phyloP scores from a whole-genome alignment of 92 coral and sea anemone species.

The Zoanthus sociatus region DNA sequence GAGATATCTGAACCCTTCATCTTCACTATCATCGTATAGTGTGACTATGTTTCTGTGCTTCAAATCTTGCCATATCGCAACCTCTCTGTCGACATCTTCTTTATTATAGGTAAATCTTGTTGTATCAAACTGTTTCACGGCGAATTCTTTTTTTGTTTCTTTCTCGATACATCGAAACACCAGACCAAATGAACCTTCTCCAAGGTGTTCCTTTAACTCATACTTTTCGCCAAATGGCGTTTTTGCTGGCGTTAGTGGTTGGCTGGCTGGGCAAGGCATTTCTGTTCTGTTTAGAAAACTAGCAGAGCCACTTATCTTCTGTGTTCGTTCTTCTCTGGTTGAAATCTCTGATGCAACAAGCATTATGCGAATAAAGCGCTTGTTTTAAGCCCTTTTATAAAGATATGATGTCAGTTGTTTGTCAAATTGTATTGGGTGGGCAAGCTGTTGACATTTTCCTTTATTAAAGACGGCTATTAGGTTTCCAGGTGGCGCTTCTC shows the following conservation, averaged over 20 bases:
- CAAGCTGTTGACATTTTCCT: neutral
- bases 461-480: neutral
- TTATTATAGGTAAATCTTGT: constrained; percentile 20
- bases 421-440: constrained; percentile 2
- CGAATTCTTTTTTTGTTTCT: constrained; percentile 40
- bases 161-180: constrained; percentile 32
- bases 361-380: neutral
- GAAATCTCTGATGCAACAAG: constrained; percentile 16
- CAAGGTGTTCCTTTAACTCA: constrained; percentile 34
- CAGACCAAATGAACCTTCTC: constrained; percentile 45
- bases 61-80: constrained; percentile 53
- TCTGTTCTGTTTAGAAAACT: constrained; percentile 5
- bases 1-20: constrained; percentile 45
- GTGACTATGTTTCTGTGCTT: constrained; percentile 58
- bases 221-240: constrained; percentile 4
- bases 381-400: constrained; percentile 8
- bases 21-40: constrained; percentile 49
- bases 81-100: constrained; percentile 52
- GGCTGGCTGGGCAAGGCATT: constrained; percentile 32
- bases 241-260: neutral
- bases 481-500: constrained; percentile 13
- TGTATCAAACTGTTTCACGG: constrained; percentile 42
- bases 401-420: neutral
- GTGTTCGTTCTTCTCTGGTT: constrained; percentile 9
- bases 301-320: neutral